A percentile compares a stretch with the other conserved stretches of the same genome.
Conservation (phyloP, 2,888 invertebrate species). For the Drosophila mayaguana region DNA sequence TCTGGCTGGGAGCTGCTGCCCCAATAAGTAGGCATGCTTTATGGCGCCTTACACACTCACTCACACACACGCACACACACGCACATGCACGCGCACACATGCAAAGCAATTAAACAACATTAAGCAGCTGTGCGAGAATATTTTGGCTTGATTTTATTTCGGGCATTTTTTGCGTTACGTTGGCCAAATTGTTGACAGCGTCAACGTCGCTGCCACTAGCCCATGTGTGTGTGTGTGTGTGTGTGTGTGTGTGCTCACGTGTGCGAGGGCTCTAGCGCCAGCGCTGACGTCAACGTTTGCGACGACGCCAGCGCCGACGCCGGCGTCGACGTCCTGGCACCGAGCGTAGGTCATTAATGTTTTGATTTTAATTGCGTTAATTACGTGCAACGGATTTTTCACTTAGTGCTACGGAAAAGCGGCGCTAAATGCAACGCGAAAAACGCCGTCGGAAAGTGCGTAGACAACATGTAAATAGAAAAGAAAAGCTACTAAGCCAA, state of each 20-base stretch:
- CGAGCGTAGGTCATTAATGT: conserved; percentile 83
- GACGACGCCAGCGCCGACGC: conserved; percentile 35
- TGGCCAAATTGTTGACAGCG: conserved; percentile 17
- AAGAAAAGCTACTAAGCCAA: not conserved
- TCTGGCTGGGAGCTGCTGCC: conserved; percentile 24
- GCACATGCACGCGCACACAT: not conserved
- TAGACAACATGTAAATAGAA: not conserved
- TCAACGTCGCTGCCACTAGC: conserved; percentile 18
- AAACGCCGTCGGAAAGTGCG: conserved; percentile 55
- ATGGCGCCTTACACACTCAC: conserved; percentile 6
- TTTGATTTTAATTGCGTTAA: conserved; percentile 85
- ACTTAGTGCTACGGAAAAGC: conserved; percentile 54
- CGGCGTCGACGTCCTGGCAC: conserved; percentile 53
- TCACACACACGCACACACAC: not conserved
- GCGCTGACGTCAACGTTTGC: conserved; percentile 41
- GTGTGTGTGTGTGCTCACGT: conserved; percentile 3
- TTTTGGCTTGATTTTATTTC: conserved; percentile 41
- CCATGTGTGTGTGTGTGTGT: conserved; percentile 6
- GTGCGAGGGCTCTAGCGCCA: conserved; percentile 27
- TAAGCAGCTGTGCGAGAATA: conserved; percentile 46
- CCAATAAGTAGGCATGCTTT: conserved; percentile 67
- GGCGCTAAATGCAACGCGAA: conserved; percentile 29
- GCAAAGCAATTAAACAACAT: conserved; percentile 40
- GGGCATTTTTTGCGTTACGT: conserved; percentile 6
- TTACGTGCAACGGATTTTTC: conserved; percentile 84